A percentile compares a stretch with the other conserved stretches of the same genome.
phyloP scores from a whole-genome alignment of 2,113 vertebrate species.

The Scophthalmus maximus region DNA sequence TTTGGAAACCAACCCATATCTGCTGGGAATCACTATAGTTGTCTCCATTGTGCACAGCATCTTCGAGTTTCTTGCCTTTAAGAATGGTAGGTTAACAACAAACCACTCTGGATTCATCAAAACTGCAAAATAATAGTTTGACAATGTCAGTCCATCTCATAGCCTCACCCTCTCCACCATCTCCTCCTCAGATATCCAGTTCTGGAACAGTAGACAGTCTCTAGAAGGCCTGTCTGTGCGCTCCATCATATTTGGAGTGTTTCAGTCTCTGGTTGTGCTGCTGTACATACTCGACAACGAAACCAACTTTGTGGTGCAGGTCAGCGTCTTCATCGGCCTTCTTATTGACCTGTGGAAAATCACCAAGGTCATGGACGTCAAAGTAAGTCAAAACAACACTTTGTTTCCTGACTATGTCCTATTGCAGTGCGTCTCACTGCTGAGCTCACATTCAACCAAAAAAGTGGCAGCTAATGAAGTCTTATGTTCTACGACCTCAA shows the following conservation, averaged over 20 bases:
- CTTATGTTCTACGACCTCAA: too few species aligned
- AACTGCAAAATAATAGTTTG: too few species aligned
- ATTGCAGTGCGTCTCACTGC: not conserved
- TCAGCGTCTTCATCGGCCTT: constrained; percentile 97
- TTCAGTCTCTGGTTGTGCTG: constrained; percentile 94
- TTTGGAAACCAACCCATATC: constrained; percentile 94
- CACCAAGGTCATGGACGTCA: constrained; percentile 97
- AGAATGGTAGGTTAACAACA: constrained; percentile 86
- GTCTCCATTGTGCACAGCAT: constrained; percentile 96
- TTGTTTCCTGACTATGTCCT: not conserved
- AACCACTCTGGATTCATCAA: not conserved
- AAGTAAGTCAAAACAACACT: constrained; percentile 78
- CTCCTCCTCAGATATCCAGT: constrained; percentile 90
- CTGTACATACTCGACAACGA: constrained; percentile 98
- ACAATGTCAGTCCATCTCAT: too few species aligned
- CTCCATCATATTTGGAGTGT: constrained; percentile 94
- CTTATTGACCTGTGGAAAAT: constrained; percentile 99
- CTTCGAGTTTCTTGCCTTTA: constrained; percentile 97
- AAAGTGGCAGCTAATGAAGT: too few species aligned
- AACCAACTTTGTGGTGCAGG: constrained; percentile 97
- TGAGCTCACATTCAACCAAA: too few species aligned
- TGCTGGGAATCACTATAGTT: constrained; percentile 91
- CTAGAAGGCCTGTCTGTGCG: constrained; percentile 94
- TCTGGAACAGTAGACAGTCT: constrained; percentile 98
- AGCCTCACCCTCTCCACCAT: not conserved